Evolutionary conservation across 2,113 vertebrate genomes (phyloP), one percentile per base, ranked within the genome.

Genomic region (Fulica atra): DNA sequence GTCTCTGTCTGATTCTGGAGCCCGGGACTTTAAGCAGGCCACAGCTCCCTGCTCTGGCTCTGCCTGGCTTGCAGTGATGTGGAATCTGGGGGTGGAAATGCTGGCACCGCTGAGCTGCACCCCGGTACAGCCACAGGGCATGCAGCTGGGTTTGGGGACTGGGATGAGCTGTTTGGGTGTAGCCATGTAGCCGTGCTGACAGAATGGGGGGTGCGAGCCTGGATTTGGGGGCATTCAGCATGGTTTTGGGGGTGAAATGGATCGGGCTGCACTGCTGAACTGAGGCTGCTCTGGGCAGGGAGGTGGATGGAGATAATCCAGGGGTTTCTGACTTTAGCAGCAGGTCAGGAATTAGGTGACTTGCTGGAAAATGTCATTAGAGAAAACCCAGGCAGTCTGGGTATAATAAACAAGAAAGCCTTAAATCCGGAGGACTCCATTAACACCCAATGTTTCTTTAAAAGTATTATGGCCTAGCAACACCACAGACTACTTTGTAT

Each of bases 381-480:
- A 88, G 82, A 92, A 48, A 85, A 88, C 61, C 72, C 72, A 82
- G 78, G 92, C 81, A 86, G 81, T 88, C 92, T 95, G 91, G 63
- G 71, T 91, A 24, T 96, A 95, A 93, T 91, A 88, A 94, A 96
- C 74, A 96, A 65, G 70, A 93, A 91, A 94, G 85, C 72, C 44
- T 86, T 94, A 94, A 97, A 94, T 95, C 94, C 92, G 66, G 46
- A 81, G 66, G 60, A 89, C 94, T 60, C 61, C 87, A 91, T 95
- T 97, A 96, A 63, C 86, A 50, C 85, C 89, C 77, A 68, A 91
- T 83, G 86, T 89, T 56, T 91, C 94, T 97, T 96, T 93, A 81
- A 91, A 95, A 89, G 89, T 95, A 96, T 95, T 96, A 97, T 94
- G 57, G 82, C 40, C 89, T 95, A 94, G 65, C 91, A 96, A 25